Evolutionary conservation across 2,888 invertebrate genomes (phyloP).

Genomic region (Drosophila gaucha): DNA sequence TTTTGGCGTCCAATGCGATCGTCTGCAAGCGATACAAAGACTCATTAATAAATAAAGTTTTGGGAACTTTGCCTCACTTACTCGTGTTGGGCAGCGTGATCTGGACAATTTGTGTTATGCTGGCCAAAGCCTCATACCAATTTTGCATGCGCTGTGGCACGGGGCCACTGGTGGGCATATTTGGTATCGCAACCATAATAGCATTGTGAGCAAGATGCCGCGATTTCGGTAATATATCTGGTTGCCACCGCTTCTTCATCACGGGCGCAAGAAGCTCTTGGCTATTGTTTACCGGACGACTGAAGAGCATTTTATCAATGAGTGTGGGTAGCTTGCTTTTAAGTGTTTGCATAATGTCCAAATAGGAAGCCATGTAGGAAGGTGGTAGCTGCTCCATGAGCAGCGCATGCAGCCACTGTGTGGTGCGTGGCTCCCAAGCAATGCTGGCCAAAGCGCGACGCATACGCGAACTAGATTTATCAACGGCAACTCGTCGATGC

Average conservation of each 20-base stretch:
- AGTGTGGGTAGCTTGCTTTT: slow-evolving; percentile 89
- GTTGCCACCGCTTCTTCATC: slow-evolving; percentile 89
- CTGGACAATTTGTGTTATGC: slow-evolving; percentile 89
- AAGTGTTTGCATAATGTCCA: slow-evolving; percentile 91
- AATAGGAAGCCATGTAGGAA: slow-evolving; percentile 89
- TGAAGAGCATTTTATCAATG: slow-evolving; percentile 90
- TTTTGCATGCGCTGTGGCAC: slow-evolving; percentile 87
- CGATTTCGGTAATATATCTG: slow-evolving; percentile 87
- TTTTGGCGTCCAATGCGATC: slow-evolving; percentile 80
- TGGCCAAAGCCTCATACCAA: slow-evolving; percentile 89
- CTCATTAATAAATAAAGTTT: not conserved
- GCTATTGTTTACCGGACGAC: slow-evolving; percentile 86
- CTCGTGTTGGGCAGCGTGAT: slow-evolving; percentile 81
- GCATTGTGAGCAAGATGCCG: slow-evolving; percentile 90
- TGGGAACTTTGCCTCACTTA: slow-evolving; percentile 34
- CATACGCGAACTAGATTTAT: slow-evolving; percentile 89
- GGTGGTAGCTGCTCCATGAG: slow-evolving; percentile 89
- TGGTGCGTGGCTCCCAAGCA: slow-evolving; percentile 90
- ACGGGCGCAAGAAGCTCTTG: slow-evolving; percentile 89
- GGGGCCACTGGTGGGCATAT: slow-evolving; percentile 85
- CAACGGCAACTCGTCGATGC: slow-evolving; percentile 88
- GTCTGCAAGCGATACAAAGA: slow-evolving; percentile 45
- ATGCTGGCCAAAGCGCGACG: slow-evolving; percentile 89
- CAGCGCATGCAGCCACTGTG: slow-evolving; percentile 91
- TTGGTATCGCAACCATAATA: slow-evolving; percentile 88